phyloP scores from a whole-genome alignment of 2,797 vertebrate species.

The Taenioides sp. region DNA sequence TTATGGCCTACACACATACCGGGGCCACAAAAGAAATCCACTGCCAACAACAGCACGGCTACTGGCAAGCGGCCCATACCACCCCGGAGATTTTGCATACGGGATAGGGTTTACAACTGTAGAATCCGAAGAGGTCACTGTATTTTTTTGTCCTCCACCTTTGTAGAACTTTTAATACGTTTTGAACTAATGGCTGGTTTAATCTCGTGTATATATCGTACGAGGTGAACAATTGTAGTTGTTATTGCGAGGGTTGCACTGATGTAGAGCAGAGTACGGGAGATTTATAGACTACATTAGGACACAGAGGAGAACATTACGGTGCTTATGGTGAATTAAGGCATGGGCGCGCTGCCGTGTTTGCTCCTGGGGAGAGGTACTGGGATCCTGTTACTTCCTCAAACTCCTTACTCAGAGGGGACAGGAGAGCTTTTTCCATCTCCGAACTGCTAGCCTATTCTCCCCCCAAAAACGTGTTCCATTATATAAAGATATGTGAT shows the following conservation, averaged over 20 bases:
- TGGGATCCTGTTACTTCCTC: slow-evolving; percentile 69
- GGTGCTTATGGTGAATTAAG: slow-evolving; percentile 69
- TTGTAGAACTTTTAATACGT: slow-evolving; percentile 36
- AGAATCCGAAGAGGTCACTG: slow-evolving; percentile 60
- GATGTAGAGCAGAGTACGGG: slow-evolving; percentile 63
- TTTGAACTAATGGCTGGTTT: slow-evolving; percentile 37
- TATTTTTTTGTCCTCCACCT: slow-evolving; percentile 43
- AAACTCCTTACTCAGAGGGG: slow-evolving; percentile 61
- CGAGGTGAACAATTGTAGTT: slow-evolving; percentile 43
- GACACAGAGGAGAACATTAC: slow-evolving; percentile 69
- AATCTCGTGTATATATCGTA: slow-evolving; percentile 26
- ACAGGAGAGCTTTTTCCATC: slow-evolving; percentile 72
- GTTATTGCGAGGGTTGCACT: slow-evolving; percentile 59
- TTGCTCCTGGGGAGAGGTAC: slow-evolving; percentile 64
- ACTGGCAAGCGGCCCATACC: slow-evolving; percentile 74
- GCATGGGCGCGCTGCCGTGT: slow-evolving; percentile 62
- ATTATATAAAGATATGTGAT: slow-evolving; percentile 74
- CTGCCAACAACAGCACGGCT: slow-evolving; percentile 78
- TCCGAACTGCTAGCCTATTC: slow-evolving; percentile 51
- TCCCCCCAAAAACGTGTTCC: slow-evolving; percentile 59
- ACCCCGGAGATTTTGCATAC: slow-evolving; percentile 66
- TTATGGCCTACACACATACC: slow-evolving; percentile 74
- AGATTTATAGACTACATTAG: slow-evolving; percentile 74
- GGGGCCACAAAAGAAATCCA: slow-evolving; percentile 73
- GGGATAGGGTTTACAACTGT: slow-evolving; percentile 66